A percentile compares a stretch with the other conserved stretches of the same genome.
Evolutionary conservation across 1,140 invertebrate genomes (phyloP).

Genomic region (Drosophila albomicans): DNA sequence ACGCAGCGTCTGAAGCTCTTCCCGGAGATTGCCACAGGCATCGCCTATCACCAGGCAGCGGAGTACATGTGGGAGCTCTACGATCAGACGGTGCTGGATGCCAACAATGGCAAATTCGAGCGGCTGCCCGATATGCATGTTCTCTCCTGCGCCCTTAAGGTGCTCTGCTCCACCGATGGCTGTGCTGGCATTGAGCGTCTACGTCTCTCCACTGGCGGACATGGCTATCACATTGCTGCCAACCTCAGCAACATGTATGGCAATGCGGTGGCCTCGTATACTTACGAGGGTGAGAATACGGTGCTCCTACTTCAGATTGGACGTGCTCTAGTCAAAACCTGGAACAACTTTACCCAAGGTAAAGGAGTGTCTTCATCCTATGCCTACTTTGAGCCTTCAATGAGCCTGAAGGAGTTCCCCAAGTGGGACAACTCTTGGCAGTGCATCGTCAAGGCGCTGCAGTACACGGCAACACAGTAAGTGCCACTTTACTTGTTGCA

Average conservation of each 20-base stretch:
- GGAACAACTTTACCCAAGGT: conserved; percentile 87
- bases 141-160: conserved; percentile 96
- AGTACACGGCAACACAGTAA: conserved; percentile 90
- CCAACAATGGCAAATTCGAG: conserved; percentile 91
- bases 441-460: conserved; percentile 88
- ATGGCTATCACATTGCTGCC: conserved; percentile 95
- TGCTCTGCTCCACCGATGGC: conserved; percentile 91
- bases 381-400: conserved; percentile 86
- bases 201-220: conserved; percentile 95
- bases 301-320: conserved; percentile 96
- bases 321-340: conserved; percentile 91
- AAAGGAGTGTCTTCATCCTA: conserved; percentile 88
- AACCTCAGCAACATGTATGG: conserved; percentile 94
- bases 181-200: conserved; percentile 91
- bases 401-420: conserved; percentile 83
- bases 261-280: conserved; percentile 93
- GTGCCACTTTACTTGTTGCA: conserved; percentile 20
- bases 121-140: conserved; percentile 94
- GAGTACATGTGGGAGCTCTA: conserved; percentile 93
- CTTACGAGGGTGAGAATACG: conserved; percentile 98
- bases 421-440: conserved; percentile 88
- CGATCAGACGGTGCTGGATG: conserved; percentile 91
- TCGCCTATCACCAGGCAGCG: conserved; percentile 91
- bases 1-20: conserved; percentile 97
- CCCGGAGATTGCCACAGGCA: conserved; percentile 91